Base-by-base conservation (phyloP, 2,888 invertebrate genomes). In the Drosophila sordidula region DNA sequence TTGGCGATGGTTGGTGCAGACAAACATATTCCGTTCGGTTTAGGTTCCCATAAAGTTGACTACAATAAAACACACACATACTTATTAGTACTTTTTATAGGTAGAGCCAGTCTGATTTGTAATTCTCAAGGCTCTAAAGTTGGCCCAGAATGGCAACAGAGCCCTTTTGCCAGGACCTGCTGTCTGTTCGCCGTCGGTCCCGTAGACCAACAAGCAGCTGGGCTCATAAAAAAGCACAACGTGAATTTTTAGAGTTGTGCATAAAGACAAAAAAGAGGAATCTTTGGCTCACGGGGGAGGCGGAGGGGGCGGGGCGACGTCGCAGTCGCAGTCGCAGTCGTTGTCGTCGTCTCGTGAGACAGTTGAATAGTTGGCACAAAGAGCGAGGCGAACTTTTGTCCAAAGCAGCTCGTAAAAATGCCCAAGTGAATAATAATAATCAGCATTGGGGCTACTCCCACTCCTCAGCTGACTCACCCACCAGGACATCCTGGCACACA, bases 361-460 rank as follows among this genome's bases (percentile, higher is more conserved):
- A 69, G 70, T 64, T 63, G 71, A 77, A 70, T 83, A 73, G 80
- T 78, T 70, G 70, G 68, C 72, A 82, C 54, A 71, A 70, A 65
- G 75, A 69, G 46, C 72, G 68, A 64, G 72, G 52, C 77, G 79
- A 86, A 85, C 82, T 88, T 83, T 86, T 75, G 80, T 82, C 80
- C 76, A 82, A 86, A 81, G 78, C 77, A 84, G 81, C 86, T 88
- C 86, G 89, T 89, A 89, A 90, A 89, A 88, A 89, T 89, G 89
- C 90, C 89, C 90, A 90, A 90, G 89, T 89, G 90, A 89, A 84
- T 90, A 90, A 90, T 89, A 90, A 89, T 88, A 81, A 89, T 89
- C 89, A 89, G 87, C 70, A 79, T 56, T 77, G 85, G 74, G 68
- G 47, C 67, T 45, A 36, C 64, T 47, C 44, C 29, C 34, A 34